Percentiles rank a stretch among this genome's conserved stretches.
Conservation (phyloP, 2,888 invertebrate genomes). For the Agonopterix alstromeriana region DNA sequence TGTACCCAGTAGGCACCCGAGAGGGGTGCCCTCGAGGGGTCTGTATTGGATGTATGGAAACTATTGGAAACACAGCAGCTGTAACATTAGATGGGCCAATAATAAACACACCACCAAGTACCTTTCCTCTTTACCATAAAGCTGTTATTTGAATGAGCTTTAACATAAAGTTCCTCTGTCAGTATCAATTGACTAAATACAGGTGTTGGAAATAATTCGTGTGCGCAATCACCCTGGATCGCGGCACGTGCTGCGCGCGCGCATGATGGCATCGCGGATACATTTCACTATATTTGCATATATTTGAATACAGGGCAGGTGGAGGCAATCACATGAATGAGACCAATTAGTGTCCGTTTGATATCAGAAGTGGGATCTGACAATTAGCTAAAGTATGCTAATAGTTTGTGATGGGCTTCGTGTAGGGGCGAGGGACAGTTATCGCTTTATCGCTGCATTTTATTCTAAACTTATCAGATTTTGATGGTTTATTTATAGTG, state of each 20-base stretch:
- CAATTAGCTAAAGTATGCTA: conserved; percentile 12
- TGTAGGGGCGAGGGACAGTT: not conserved
- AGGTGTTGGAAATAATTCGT: no score
- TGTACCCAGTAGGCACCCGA: no score
- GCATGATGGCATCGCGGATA: conserved; percentile 2
- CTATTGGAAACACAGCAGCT: no score
- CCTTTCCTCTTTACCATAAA: no score
- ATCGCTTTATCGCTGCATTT: not conserved
- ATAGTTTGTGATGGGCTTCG: conserved; percentile 3
- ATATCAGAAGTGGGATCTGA: conserved; percentile 3
- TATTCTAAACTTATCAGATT: not conserved
- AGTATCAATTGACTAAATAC: no score
- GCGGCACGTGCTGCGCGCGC: not conserved
- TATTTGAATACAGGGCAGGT: conserved; percentile 5
- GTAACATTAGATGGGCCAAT: no score
- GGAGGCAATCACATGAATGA: not conserved
- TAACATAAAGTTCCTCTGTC: no score
- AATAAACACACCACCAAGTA: no score
- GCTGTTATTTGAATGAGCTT: no score
- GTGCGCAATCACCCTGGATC: not conserved
- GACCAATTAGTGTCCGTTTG: not conserved
- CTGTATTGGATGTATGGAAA: no score
- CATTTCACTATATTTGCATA: conserved; percentile 9
- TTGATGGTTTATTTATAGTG: no score
- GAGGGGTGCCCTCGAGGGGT: no score